Base-by-base conservation (phyloP, 2,113 vertebrate genomes). In the Lynx canadensis region DNA sequence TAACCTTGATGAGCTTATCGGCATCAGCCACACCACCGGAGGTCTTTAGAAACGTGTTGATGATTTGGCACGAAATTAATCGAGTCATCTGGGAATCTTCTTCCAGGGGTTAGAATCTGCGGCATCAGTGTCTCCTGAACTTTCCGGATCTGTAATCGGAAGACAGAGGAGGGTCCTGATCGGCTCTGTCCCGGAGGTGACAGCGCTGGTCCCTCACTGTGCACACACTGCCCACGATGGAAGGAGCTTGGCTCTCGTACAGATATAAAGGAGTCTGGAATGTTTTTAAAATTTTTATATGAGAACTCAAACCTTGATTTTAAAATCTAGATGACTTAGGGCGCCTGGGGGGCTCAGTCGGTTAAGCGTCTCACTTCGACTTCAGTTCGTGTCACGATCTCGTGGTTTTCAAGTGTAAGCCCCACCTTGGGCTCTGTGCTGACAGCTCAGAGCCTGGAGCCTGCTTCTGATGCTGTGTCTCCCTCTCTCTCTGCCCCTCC, bases 11-110 rank as follows among this genome's bases (percentile, higher is more conserved):
- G 89, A 99, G 98, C 52, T 98, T 97, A 7, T 99, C 99, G 0
- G 98, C 97, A 80, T 98, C 98, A 41, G 99, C 98, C 55, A 97
- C 94, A 14, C 82, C 94, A 29, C 98, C 98, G 12, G 98, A 98
- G 84, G 98, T 96, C 50, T 96, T 97, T 16, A 99, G 95, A 13
- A 99, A 96, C 13, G 93, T 38, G 21, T 95, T 95, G 25, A 99
- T 69, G 66, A 99, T 99, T 21, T 98, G 99, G 95, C 99, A 99
- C 52, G 99, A 99, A 60, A 99, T 81, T 33, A 99, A 93, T 0
- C 99, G 99, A 38, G 98, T 97, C 91, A 98, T 99, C 98, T 99
- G 99, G 3, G 99, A 99, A 87, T 99, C 99, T 91, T 99, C 99
- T 3, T 99, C 99, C 98, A 99, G 94, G 4, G 0, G 99, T 98